Conservation (phyloP, 2,113 vertebrate species). For the Sorex araneus region DNA sequence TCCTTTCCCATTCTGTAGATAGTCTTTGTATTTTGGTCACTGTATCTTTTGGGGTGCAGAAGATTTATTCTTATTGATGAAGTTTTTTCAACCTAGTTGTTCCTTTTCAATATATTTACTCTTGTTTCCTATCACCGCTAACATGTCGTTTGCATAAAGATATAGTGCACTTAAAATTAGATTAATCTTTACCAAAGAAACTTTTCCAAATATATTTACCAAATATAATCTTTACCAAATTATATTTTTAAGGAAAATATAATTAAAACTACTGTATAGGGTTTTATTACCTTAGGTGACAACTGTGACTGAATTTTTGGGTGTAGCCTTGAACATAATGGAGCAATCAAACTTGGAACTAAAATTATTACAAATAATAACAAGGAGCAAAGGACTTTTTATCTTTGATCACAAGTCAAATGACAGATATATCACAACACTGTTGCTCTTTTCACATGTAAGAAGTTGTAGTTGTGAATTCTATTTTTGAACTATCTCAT, state of each 20-base stretch:
- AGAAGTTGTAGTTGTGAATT: background rate
- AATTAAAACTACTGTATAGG: background rate
- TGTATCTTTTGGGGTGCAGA: too few relatives aligned
- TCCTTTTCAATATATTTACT: too few relatives aligned
- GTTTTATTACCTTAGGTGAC: background rate
- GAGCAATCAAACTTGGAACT: background rate
- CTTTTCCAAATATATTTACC: too few relatives aligned
- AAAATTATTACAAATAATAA: slow-evolving; percentile 44
- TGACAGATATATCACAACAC: background rate
- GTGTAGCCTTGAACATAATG: background rate
- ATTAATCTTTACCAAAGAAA: slow-evolving; percentile 6
- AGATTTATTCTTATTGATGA: background rate
- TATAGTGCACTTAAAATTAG: background rate
- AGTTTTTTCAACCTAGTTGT: background rate
- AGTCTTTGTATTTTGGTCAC: too few relatives aligned
- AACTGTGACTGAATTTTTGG: slow-evolving; percentile 14
- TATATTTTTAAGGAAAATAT: background rate
- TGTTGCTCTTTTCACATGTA: slow-evolving; percentile 25
- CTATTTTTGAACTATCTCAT: background rate
- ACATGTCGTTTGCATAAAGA: background rate
- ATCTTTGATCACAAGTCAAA: slow-evolving; percentile 17
- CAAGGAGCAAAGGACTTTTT: background rate
- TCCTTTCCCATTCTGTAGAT: too few relatives aligned
- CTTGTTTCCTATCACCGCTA: background rate
- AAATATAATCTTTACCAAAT: background rate